A percentile compares a stretch with the other conserved stretches of the same genome.
phyloP scores from a whole-genome alignment of 1,140 invertebrate genomes.

The Agrypnia vestita region DNA sequence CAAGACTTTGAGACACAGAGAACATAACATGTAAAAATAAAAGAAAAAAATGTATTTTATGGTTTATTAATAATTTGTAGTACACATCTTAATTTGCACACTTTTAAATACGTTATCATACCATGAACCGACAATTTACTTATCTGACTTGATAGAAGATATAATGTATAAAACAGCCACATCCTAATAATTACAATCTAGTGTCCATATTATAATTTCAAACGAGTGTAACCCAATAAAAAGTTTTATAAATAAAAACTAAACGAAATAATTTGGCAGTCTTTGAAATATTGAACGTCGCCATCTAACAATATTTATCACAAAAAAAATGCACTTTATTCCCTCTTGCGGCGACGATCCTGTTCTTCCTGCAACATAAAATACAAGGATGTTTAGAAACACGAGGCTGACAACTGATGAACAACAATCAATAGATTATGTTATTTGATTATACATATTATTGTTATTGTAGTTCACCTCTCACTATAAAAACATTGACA shows the following conservation, averaged over 20 bases:
- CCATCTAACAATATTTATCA: conserved; percentile 53
- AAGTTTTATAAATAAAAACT: conserved; percentile 42
- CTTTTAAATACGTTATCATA: conserved; percentile 23
- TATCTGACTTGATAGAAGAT: conserved; percentile 9
- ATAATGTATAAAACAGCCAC: conserved; percentile 58
- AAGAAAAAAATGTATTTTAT: conserved; percentile 17
- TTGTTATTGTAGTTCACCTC: too few relatives aligned
- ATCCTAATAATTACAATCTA: conserved; percentile 50
- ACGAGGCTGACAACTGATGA: too few relatives aligned
- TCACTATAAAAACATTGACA: too few relatives aligned
- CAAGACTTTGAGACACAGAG: too few relatives aligned
- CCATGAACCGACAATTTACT: conserved; percentile 20
- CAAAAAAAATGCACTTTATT: conserved; percentile 62
- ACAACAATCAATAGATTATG: background rate
- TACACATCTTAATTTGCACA: conserved; percentile 44
- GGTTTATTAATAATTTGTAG: conserved; percentile 36
- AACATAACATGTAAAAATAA: too few relatives aligned
- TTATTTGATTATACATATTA: too few relatives aligned
- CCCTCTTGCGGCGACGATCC: conserved; percentile 70
- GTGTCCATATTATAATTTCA: conserved; percentile 41
- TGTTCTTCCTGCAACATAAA: conserved; percentile 68
- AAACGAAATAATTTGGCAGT: conserved; percentile 56
- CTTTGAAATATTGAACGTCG: conserved; percentile 56
- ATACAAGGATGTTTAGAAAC: background rate
- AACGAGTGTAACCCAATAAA: conserved; percentile 29